Conservation (phyloP, 2,888 invertebrate species). For the Thymelicus acteon region DNA sequence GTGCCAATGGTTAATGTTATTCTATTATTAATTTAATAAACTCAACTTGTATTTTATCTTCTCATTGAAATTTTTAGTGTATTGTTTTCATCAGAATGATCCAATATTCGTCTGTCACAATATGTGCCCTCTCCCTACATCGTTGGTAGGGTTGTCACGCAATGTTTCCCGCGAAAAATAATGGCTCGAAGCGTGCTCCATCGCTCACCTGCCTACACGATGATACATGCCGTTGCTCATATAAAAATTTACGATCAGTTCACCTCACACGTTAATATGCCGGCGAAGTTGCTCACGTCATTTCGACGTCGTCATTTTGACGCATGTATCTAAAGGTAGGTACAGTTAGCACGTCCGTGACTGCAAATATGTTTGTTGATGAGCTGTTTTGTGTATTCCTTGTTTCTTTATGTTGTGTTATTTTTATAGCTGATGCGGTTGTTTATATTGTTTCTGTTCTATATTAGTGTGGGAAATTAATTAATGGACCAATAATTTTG, state of each 20-base stretch:
- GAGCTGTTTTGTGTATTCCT: not conserved
- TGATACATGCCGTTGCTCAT: constrained; percentile 61
- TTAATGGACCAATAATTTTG: too few species aligned
- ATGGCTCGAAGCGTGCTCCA: constrained; percentile 53
- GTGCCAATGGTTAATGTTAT: too few species aligned
- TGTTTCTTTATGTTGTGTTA: not conserved
- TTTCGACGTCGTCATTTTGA: constrained; percentile 13
- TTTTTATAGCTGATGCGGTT: too few species aligned
- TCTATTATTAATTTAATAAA: too few species aligned
- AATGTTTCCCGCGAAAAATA: constrained; percentile 62
- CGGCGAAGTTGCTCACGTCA: constrained; percentile 27
- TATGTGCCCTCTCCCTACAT: constrained; percentile 39
- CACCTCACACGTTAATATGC: constrained; percentile 61
- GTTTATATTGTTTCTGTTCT: too few species aligned
- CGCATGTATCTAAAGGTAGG: not conserved
- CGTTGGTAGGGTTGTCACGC: constrained; percentile 66
- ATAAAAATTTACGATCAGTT: constrained; percentile 72
- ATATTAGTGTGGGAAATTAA: too few species aligned
- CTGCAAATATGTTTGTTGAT: constrained; percentile 7
- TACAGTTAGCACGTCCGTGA: constrained; percentile 2
- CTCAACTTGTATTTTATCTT: too few species aligned
- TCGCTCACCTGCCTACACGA: constrained; percentile 54
- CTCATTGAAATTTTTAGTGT: too few species aligned
- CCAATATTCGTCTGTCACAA: not conserved
- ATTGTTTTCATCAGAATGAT: not conserved